Conservation (phyloP, 2,888 invertebrate species). For the Fabriciana adippe region DNA sequence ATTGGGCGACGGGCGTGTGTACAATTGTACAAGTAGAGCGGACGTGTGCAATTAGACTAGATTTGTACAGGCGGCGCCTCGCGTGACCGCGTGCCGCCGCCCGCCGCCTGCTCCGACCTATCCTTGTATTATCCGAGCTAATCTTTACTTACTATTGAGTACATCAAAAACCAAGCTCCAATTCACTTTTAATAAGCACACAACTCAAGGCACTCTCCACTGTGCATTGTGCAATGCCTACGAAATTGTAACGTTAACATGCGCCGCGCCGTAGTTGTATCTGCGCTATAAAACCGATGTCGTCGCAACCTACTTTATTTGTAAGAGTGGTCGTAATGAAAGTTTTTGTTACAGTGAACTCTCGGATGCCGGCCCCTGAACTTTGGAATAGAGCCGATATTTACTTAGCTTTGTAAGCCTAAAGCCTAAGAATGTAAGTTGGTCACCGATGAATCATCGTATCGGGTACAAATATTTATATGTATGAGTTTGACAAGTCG, state of each 20-base stretch:
- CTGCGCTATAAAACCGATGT: not conserved
- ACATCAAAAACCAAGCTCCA: slow-evolving; percentile 7
- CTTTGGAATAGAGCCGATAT: too few relatives aligned
- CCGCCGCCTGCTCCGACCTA: not conserved
- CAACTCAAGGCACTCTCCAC: not conserved
- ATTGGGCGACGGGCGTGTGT: slow-evolving; percentile 25
- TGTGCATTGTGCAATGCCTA: too few relatives aligned
- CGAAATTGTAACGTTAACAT: too few relatives aligned
- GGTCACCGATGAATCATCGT: not conserved
- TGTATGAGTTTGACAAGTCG: not conserved
- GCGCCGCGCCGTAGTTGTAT: too few relatives aligned
- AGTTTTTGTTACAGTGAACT: slow-evolving; percentile 6
- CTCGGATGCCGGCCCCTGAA: not conserved
- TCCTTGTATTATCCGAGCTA: not conserved
- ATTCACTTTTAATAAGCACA: not conserved
- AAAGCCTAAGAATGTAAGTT: not conserved
- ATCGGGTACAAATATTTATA: not conserved
- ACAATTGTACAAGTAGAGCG: slow-evolving; percentile 29
- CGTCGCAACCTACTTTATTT: slow-evolving; percentile 9
- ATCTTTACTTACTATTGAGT: slow-evolving; percentile 10
- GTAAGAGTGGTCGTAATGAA: slow-evolving; percentile 10
- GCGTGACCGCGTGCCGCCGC: slow-evolving; percentile 15
- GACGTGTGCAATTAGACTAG: slow-evolving; percentile 33
- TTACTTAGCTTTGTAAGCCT: too few relatives aligned
- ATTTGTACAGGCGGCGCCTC: slow-evolving; percentile 26